Evolutionary conservation across 2,888 invertebrate genomes (phyloP), one percentile per base, ranked within the genome.

Genomic region (Drepanosiphum platanoidis): DNA sequence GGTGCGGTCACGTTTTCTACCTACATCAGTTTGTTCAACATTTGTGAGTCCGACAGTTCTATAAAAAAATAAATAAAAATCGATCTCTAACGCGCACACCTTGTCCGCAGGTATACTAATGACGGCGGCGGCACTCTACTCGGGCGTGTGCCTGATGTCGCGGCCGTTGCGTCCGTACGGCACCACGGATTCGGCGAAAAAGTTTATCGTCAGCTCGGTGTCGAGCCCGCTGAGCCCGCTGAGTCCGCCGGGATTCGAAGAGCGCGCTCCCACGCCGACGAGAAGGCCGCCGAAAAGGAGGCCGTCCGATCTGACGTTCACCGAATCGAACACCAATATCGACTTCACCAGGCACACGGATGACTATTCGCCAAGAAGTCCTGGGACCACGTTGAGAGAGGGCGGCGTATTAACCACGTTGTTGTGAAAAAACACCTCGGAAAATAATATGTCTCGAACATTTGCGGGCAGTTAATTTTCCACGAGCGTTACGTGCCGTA

Each of bases 371-470:
- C 86, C 86, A 13, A 79, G 87, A 13, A 86, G 87, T 64, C 84
- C 87, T 13, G 87, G 87, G 3, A 79, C 86, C 22, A 87, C 87
- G 7, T 70, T 87, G 0, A 58, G 87, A 32, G 74, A 86, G 39
- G 87, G 87, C 11, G 87, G 87, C 9, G 86, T 87, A 32, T 71
- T 87, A 1, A 87, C 87, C 7, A 87, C 87, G 7, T 72, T 87
- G 30, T 74, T 87, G 34, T 87, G 46, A 78, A n/a, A 42, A 52
- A 52, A 52, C 22, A 5, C 7, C 22, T n/a, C n/a, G n/a, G n/a
- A n/a, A n/a, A n/a, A n/a, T n/a, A n/a, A n/a, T n/a, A n/a, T n/a
- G n/a, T n/a, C n/a, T n/a, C n/a, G n/a, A n/a, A n/a, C n/a, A n/a
- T n/a, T n/a, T n/a, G n/a, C n/a, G n/a, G n/a, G n/a, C n/a, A n/a